A percentile compares a stretch with the other conserved stretches of the same genome.
Evolutionary conservation across 2,797 vertebrate genomes (phyloP).

Genomic region (Melanotaenia pygmaea): DNA sequence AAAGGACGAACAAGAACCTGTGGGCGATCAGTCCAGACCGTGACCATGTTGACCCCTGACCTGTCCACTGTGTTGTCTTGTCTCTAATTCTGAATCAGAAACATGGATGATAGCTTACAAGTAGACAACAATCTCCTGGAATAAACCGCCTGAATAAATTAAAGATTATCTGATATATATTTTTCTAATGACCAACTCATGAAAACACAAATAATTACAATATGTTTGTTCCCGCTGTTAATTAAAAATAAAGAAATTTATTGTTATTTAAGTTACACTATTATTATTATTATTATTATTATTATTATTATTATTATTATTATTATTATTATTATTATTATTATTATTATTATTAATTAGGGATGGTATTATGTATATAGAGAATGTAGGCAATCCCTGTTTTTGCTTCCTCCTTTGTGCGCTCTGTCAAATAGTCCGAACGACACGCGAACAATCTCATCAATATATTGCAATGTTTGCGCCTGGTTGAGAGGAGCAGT

Average conservation of each 20-base stretch:
- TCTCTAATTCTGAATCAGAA: background rate
- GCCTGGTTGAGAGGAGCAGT: conserved; percentile 90
- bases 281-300: too few species aligned
- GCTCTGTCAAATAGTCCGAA: conserved; percentile 91
- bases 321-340: too few species aligned
- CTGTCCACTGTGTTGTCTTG: conserved; percentile 21
- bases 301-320: too few species aligned
- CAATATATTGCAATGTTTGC: conserved; percentile 92
- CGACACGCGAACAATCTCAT: conserved; percentile 97
- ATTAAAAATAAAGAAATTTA: too few species aligned
- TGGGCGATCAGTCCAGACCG: conserved; percentile 88
- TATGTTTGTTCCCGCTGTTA: too few species aligned
- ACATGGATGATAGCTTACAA: background rate
- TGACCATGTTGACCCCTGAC: conserved; percentile 87
- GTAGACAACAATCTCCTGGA: background rate
- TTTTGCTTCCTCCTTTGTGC: conserved; percentile 54
- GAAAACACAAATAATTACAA: too few species aligned
- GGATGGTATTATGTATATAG: too few species aligned
- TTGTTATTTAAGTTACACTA: too few species aligned
- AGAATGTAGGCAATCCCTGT: background rate
- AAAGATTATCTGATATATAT: background rate
- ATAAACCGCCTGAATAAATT: background rate
- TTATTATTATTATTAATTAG: too few species aligned
- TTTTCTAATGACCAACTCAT: too few species aligned
- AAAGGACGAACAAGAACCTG: conserved; percentile 79